Evolutionary conservation across 1,140 invertebrate species (phyloP).

Genomic region (Halesus radiatus): DNA sequence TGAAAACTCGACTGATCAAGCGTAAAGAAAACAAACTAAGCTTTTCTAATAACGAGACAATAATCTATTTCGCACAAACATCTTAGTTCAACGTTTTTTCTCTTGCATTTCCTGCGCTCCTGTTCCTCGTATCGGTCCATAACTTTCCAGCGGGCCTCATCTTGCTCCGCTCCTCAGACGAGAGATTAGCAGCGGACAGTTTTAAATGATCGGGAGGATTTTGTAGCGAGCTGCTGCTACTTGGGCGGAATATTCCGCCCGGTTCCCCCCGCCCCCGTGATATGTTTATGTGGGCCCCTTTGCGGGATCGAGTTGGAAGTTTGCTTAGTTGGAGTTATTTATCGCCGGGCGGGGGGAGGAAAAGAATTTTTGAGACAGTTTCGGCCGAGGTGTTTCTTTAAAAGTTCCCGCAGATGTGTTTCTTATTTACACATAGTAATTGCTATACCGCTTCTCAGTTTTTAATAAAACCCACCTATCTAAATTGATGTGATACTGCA

Average conservation of each 20-base stretch:
- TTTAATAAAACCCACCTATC: no score
- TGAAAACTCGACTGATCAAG: no score
- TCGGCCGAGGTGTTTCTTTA: slow-evolving; percentile 17
- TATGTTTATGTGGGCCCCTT: slow-evolving; percentile 27
- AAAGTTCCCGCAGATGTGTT: slow-evolving; percentile 17
- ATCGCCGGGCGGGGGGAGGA: neutral
- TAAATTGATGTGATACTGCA: no score
- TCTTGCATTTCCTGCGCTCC: neutral
- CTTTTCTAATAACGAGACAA: no score
- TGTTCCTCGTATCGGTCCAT: neutral
- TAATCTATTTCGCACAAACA: no score
- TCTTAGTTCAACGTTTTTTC: no score
- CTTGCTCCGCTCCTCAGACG: slow-evolving; percentile 26
- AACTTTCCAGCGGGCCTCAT: slow-evolving; percentile 14
- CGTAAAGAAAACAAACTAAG: no score
- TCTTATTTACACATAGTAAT: slow-evolving; percentile 10
- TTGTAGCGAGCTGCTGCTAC: neutral
- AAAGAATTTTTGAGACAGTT: slow-evolving; percentile 24
- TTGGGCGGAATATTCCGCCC: slow-evolving; percentile 29
- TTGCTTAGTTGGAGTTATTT: slow-evolving; percentile 30
- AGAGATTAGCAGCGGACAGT: slow-evolving; percentile 56
- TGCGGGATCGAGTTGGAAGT: slow-evolving; percentile 28
- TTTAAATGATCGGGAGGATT: slow-evolving; percentile 55
- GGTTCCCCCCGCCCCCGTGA: neutral
- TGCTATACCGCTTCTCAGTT: no score